Evolutionary conservation across 1,140 invertebrate species (phyloP).

Genomic region (Diachasmimorpha longicaudata): DNA sequence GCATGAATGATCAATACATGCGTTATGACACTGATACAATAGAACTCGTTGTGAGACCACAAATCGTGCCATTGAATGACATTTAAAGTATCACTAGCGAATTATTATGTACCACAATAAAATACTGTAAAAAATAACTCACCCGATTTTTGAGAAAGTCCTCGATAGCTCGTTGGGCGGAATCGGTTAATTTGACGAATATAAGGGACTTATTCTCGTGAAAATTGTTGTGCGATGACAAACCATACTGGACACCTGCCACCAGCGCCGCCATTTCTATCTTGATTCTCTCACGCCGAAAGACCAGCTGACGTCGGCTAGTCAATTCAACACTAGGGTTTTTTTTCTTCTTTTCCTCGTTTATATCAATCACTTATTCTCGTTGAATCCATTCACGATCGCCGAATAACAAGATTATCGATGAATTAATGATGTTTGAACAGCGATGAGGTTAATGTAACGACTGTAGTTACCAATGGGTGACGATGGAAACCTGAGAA

Average conservation of each 20-base stretch:
- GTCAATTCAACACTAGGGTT: constrained; percentile 21
- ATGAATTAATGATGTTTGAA: too few relatives aligned
- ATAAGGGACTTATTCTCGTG: constrained; percentile 87
- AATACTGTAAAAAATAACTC: constrained; percentile 57
- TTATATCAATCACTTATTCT: too few relatives aligned
- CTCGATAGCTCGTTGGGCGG: constrained; percentile 87
- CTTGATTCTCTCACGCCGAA: constrained; percentile 44
- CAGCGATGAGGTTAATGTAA: too few relatives aligned
- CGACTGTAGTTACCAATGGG: too few relatives aligned
- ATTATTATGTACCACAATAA: background rate
- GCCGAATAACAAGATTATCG: too few relatives aligned
- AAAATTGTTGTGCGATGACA: constrained; percentile 86
- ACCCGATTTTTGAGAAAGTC: constrained; percentile 86
- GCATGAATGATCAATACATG: too few relatives aligned
- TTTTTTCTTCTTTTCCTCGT: background rate
- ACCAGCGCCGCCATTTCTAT: constrained; percentile 91
- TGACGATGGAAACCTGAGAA: background rate
- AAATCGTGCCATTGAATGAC: background rate
- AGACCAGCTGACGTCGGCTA: constrained; percentile 55
- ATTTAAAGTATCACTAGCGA: background rate
- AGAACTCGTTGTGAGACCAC: background rate
- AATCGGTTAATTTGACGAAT: constrained; percentile 95
- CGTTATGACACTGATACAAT: too few relatives aligned
- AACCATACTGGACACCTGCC: constrained; percentile 93
- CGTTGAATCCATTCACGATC: too few relatives aligned